These are phyloP conservation scores for Potamilus streckersoni DNA, from an alignment of 1,140 invertebrate species.

Conservation along the genomic window DNA sequence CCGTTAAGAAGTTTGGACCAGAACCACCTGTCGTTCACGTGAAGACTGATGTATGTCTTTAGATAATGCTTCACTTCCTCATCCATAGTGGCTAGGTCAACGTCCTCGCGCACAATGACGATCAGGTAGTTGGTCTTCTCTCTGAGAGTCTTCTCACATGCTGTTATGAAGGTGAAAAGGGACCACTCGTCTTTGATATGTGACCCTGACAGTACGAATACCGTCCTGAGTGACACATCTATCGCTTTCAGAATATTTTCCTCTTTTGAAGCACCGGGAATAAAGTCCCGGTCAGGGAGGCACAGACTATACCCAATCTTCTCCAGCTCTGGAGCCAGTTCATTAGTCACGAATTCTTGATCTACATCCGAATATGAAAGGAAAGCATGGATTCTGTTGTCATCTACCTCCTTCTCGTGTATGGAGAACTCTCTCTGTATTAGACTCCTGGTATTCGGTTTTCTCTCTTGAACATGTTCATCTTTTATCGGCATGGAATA, in stretches of 20 bases:
- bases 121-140: constrained; percentile 40
- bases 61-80: constrained; percentile 39
- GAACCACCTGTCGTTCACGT: too few relatives aligned
- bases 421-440: too few relatives aligned
- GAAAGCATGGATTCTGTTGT: constrained; percentile 26
- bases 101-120: constrained; percentile 29
- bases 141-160: constrained; percentile 41
- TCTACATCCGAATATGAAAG: constrained; percentile 43
- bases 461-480: too few relatives aligned
- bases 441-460: too few relatives aligned
- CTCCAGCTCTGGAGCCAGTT: constrained; percentile 34
- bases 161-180: constrained; percentile 44
- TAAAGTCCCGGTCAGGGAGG: constrained; percentile 47
- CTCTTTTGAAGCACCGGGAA: constrained; percentile 44
- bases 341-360: constrained; percentile 33
- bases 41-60: constrained; percentile 30
- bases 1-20: too few relatives aligned
- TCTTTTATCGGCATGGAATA: constrained; percentile 31
- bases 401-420: too few relatives aligned
- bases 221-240: constrained; percentile 29
- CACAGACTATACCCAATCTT: constrained; percentile 32
- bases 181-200: constrained; percentile 47
- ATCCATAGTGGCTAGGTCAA: constrained; percentile 24
- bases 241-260: constrained; percentile 51
- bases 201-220: constrained; percentile 42